A percentile compares a stretch with the other conserved stretches of the same genome.
These are phyloP conservation scores for Callionymus lyra DNA, from an alignment of 2,113 vertebrate species.

Conservation along the genomic window DNA sequence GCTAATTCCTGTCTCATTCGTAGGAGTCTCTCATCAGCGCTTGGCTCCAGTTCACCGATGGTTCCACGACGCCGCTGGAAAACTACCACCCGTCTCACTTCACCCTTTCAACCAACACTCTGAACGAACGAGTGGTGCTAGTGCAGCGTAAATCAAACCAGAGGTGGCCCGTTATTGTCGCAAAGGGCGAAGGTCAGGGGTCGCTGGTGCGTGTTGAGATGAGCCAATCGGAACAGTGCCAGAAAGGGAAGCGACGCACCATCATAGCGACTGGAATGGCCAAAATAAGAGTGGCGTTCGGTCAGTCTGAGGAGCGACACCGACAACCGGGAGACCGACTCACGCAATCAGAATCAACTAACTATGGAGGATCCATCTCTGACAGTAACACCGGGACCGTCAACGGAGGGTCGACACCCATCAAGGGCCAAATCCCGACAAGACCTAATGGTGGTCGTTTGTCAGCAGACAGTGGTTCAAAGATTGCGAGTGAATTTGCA, in stretches of 20 bases:
- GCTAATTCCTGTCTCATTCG: constrained; percentile 20
- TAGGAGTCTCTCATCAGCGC: constrained; percentile 88
- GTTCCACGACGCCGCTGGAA: constrained; percentile 82
- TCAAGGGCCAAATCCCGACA: constrained; percentile 57
- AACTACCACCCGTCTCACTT: constrained; percentile 84
- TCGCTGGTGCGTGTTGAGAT: constrained; percentile 81
- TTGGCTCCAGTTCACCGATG: constrained; percentile 94
- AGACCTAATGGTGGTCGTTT: constrained; percentile 64
- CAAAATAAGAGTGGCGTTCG: constrained; percentile 74
- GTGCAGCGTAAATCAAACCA: constrained; percentile 50
- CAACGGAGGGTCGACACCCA: constrained; percentile 63
- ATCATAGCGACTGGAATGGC: constrained; percentile 75
- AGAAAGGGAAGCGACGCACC: constrained; percentile 77
- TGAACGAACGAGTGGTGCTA: constrained; percentile 74
- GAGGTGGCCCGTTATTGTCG: constrained; percentile 73
- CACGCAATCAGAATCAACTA: constrained; percentile 63
- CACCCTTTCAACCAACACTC: constrained; percentile 71
- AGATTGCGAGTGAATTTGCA: constrained; percentile 77
- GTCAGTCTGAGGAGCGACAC: constrained; percentile 64
- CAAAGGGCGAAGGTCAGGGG: constrained; percentile 86
- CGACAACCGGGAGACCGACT: constrained; percentile 74
- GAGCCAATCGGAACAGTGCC: constrained; percentile 78
- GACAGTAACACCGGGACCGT: constrained; percentile 73
- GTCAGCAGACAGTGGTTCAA: constrained; percentile 53
- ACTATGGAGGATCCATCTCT: constrained; percentile 61